Percentiles rank a stretch among this genome's conserved stretches.
Conservation (phyloP, 1,140 invertebrate species). For the Galleria mellonella region DNA sequence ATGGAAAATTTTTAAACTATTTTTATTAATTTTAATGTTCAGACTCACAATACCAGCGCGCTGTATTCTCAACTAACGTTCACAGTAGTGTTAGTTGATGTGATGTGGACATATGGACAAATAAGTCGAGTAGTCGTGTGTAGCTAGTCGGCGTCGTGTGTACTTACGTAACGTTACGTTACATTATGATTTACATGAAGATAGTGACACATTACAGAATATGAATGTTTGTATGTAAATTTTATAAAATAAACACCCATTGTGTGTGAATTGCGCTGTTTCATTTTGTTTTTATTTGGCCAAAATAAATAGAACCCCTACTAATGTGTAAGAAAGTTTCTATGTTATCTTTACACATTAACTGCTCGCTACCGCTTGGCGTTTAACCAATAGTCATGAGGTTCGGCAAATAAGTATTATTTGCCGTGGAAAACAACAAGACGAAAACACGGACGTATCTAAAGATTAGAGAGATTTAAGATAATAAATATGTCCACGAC, state of each 20-base stretch:
- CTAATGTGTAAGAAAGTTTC: too few species aligned
- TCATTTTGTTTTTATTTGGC: conserved; percentile 17
- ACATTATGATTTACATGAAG: conserved; percentile 4
- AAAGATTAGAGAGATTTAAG: too few species aligned
- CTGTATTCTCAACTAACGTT: neutral
- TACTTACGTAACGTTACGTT: conserved; percentile 21
- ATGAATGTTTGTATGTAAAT: conserved; percentile 71
- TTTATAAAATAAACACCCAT: conserved; percentile 58
- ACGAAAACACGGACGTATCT: too few species aligned
- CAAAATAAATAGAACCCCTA: neutral
- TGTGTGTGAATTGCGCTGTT: conserved; percentile 21
- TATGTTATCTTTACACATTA: too few species aligned
- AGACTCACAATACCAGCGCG: neutral
- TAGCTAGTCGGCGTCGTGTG: conserved; percentile 31
- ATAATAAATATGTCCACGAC: too few species aligned
- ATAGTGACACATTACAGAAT: conserved; percentile 27
- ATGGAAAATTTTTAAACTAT: too few species aligned
- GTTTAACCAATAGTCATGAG: too few species aligned
- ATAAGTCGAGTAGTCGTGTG: conserved; percentile 14
- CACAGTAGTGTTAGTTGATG: conserved; percentile 1
- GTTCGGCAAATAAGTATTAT: too few species aligned
- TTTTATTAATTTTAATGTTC: too few species aligned
- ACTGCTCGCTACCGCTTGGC: too few species aligned
- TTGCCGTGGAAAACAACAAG: too few species aligned
- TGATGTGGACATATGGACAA: neutral